Conservation (phyloP, 92 coral and sea anemone species). For the Epizoanthus stellaris region DNA sequence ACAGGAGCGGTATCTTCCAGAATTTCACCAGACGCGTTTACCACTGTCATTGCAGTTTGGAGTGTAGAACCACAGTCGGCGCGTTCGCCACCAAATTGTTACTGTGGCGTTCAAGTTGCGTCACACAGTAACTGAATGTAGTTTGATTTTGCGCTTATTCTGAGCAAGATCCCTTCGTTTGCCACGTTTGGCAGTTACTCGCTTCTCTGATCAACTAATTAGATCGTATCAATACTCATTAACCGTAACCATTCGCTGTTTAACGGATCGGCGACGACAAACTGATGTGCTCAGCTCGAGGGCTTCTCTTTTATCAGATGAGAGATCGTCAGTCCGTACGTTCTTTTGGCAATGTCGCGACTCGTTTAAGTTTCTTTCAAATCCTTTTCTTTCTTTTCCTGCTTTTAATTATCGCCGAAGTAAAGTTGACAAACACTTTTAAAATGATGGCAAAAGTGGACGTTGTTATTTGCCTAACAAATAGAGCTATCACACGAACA, state of each 20-base stretch:
- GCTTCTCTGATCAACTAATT: no score
- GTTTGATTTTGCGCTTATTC: no score
- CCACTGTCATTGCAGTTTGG: slow-evolving; percentile 8
- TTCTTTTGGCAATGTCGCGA: not conserved
- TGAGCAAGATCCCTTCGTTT: no score
- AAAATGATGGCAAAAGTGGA: slow-evolving; percentile 12
- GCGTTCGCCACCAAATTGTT: no score
- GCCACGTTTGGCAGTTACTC: no score
- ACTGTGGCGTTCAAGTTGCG: no score
- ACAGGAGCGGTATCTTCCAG: slow-evolving; percentile 34
- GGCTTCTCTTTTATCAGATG: not conserved
- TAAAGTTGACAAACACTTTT: slow-evolving; percentile 5
- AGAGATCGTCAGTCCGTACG: not conserved
- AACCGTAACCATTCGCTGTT: not conserved
- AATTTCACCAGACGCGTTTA: slow-evolving; percentile 11
- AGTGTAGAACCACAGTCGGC: not conserved
- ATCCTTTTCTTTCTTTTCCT: slow-evolving; percentile 1
- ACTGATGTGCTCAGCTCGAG: not conserved
- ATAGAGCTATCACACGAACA: slow-evolving; percentile 38
- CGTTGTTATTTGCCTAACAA: slow-evolving; percentile 24
- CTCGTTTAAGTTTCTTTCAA: not conserved
- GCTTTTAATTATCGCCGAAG: not conserved
- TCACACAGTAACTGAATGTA: no score
- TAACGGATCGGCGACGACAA: slow-evolving; percentile 4
- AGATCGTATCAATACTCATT: not conserved